phyloP scores from a whole-genome alignment of 2,888 invertebrate genomes.

The Orchesella flavescens region DNA sequence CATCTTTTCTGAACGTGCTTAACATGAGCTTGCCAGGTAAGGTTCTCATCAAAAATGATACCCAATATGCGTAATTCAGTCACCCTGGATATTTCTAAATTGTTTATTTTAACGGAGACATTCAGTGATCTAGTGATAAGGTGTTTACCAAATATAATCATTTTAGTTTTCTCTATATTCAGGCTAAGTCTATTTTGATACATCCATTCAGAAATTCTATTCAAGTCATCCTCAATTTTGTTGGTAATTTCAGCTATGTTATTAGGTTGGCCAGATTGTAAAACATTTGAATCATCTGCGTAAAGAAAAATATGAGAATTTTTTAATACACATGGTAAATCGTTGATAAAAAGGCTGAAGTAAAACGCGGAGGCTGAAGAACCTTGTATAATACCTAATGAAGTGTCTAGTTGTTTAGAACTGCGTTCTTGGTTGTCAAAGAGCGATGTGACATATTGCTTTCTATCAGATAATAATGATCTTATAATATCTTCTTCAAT shows the following conservation, averaged over 20 bases:
- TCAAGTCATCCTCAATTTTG: conserved; percentile 4
- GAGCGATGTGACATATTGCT: conserved; percentile 30
- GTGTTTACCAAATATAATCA: conserved; percentile 12
- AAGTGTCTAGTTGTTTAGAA: background rate
- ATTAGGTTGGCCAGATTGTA: conserved; percentile 6
- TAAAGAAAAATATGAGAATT: conserved; percentile 15
- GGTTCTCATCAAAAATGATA: conserved; percentile 3
- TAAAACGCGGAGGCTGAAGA: background rate
- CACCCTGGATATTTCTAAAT: too few species aligned
- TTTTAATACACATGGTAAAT: conserved; percentile 27
- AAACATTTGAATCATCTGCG: conserved; percentile 43
- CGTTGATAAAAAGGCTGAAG: conserved; percentile 24
- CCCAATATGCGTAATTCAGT: conserved; percentile 10
- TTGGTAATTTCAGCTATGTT: background rate
- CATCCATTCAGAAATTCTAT: conserved; percentile 20
- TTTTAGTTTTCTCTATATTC: conserved; percentile 36
- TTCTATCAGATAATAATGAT: conserved; percentile 27
- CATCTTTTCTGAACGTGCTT: too few species aligned
- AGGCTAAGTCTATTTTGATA: conserved; percentile 31
- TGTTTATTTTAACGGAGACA: too few species aligned
- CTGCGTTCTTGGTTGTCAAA: background rate
- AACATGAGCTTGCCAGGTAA: conserved; percentile 7
- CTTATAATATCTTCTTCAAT: conserved; percentile 35
- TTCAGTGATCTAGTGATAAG: too few species aligned
- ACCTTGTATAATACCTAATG: background rate